Evolutionary conservation across 2,888 invertebrate genomes (phyloP), one percentile per base, ranked within the genome.

Genomic region (Oxyteleia sp.): DNA sequence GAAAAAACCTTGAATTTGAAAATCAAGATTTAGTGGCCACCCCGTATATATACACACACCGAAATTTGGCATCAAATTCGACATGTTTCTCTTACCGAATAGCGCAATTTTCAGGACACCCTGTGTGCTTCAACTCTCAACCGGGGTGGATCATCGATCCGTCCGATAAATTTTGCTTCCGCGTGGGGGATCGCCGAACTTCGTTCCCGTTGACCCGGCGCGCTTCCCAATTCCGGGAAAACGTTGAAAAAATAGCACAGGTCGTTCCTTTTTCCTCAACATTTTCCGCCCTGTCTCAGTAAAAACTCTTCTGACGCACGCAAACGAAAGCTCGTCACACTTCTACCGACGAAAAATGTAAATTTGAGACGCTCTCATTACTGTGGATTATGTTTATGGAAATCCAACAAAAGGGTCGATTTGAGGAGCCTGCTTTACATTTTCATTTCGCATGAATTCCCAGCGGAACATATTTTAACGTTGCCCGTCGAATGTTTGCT

Each of bases 121-220:
- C 57, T 47, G 15, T 69, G 35, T 45, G 7, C 18, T 11, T 45
- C 18, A 45, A 23, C 11, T 45, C 13, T 59, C 18, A 41, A 63
- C 53, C 32, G 57, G 78, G 82, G 82, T 72, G 71, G 82, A 79
- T 66, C 78, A 79, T 79, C 72, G 82, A 79, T 82, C 79, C 78
- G 66, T 49, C 57, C 51, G 53, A 64, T 69, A 47, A 57, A 69
- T 45, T 69, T 57, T 13, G 69, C 69, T 43, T 68, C 43, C 68
- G 55, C 68, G 53, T 53, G 23, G 55, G 53, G 43, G 32, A 49
- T 29, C 29, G 64, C 51, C 66, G 15, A 66, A 66, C 49, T 66
- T 23, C 38, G 35, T 38, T 18, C 38, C 26, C 47, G 49, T 49
- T 49, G 49, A 49, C 49, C 20, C 20, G 4, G n/a, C 49, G 49